Evolutionary conservation across 2,113 vertebrate genomes (phyloP).

Genomic region (Thryonomys swinderianus): DNA sequence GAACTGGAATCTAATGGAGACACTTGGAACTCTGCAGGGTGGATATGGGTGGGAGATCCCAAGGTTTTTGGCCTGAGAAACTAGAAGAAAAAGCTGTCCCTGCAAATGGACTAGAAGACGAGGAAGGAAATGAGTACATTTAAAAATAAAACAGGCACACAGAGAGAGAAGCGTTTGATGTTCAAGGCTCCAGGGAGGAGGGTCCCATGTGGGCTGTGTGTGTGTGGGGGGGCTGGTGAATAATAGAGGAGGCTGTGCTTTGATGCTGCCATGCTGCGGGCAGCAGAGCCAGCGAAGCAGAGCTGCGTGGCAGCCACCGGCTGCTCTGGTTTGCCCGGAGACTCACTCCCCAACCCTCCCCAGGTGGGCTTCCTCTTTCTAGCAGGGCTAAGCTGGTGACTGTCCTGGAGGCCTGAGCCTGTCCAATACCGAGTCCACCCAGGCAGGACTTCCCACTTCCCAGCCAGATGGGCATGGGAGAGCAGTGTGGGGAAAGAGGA

Average conservation of each 20-base stretch:
- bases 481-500: background rate
- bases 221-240: background rate
- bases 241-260: constrained; percentile 34
- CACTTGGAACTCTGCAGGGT: background rate
- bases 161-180: constrained; percentile 37
- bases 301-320: background rate
- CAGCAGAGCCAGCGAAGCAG: background rate
- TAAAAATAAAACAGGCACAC: background rate
- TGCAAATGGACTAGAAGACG: background rate
- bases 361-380: background rate
- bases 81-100: background rate
- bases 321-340: background rate
- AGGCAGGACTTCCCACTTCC: background rate
- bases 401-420: background rate
- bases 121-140: constrained; percentile 45
- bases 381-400: background rate
- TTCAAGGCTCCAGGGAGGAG: background rate
- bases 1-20: background rate
- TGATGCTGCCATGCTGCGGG: background rate
- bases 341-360: accelerated
- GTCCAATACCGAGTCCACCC: background rate
- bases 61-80: background rate
- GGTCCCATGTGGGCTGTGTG: accelerated
- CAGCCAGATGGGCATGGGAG: background rate
- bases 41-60: background rate